Evolutionary conservation across 1,140 invertebrate species (phyloP), one percentile per base, ranked within the genome.

Genomic region (Ceratitis capitata): DNA sequence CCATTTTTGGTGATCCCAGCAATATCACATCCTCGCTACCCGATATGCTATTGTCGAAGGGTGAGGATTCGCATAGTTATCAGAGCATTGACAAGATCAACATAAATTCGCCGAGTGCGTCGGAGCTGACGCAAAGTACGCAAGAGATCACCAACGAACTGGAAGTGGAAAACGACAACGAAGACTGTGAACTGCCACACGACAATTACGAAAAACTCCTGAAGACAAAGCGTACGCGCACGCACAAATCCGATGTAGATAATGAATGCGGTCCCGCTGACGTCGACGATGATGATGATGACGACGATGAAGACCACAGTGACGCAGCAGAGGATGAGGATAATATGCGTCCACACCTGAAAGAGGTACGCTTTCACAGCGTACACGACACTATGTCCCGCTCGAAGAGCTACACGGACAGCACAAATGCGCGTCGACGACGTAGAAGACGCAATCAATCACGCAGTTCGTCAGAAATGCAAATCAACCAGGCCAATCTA

Each of bases 361-460:
- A 91, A 84, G 90, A 91, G 84, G 91, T 91, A 74, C 89, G 90
- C 16, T 91, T 92, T 84, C 88, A 92, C 39, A 89, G 88, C 82
- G 87, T 89, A 3, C 90, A 91, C 69, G 91, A 92, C 23, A 91
- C 90, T 2, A 91, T 92, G 89, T 90, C 91, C 0, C 88, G 91
- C 2, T 92, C 91, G 12, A 91, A 91, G 86, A 92, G 91, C 86
- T 92, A 92, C 85, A 91, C 90, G 74, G 91, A 91, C 83, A 92
- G 91, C 84, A 91, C 91, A 2, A 91, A 90, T 84, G 89, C 91
- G 1, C 85, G 91, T 0, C 87, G 91, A 6, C 84, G 90, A 2
- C 87, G 91, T 19, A 84, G 90, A 14, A 88, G 87, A 29, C 89
- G 91, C 69, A 92, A 91, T 88, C 89, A 91, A 84, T 90, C 89